A percentile compares a stretch with the other conserved stretches of the same genome.
These are phyloP conservation scores for Metacarcinus magister DNA, from an alignment of 2,888 invertebrate species.

Conservation along the genomic window DNA sequence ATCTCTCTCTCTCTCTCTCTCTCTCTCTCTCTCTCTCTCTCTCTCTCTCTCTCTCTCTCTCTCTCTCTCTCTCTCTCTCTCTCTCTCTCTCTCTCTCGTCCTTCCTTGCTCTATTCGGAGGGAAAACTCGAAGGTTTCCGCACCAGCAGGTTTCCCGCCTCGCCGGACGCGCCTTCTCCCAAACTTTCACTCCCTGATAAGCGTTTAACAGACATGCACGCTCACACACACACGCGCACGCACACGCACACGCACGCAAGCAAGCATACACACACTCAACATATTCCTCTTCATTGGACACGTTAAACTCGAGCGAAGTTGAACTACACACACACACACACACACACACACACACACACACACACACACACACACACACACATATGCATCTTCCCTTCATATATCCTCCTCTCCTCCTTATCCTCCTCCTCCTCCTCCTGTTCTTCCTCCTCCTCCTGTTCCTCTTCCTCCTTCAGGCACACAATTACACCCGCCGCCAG, in stretches of 20 bases:
- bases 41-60: too few relatives aligned
- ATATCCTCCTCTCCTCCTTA: too few relatives aligned
- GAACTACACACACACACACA: neutral
- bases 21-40: too few relatives aligned
- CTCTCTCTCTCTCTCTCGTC: neutral
- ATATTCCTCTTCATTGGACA: too few relatives aligned
- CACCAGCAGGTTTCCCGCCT: neutral
- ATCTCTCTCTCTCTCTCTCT: too few relatives aligned
- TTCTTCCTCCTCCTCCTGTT: too few relatives aligned
- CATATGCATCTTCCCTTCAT: neutral
- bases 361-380: constrained; percentile 22
- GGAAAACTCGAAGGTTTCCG: neutral
- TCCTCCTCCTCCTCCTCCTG: too few relatives aligned
- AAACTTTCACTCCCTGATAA: neutral
- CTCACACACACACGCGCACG: neutral
- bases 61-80: too few relatives aligned
- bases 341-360: neutral
- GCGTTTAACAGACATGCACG: neutral
- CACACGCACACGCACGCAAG: neutral
- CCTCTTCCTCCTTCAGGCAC: too few relatives aligned
- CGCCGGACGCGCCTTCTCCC: neutral
- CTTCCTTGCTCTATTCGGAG: neutral
- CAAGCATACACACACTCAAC: neutral
- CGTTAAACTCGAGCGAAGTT: too few relatives aligned
- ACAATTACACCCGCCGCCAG: too few relatives aligned